Base-by-base conservation (phyloP, 2,113 vertebrate species). In the Hirundichthys speculiger region DNA sequence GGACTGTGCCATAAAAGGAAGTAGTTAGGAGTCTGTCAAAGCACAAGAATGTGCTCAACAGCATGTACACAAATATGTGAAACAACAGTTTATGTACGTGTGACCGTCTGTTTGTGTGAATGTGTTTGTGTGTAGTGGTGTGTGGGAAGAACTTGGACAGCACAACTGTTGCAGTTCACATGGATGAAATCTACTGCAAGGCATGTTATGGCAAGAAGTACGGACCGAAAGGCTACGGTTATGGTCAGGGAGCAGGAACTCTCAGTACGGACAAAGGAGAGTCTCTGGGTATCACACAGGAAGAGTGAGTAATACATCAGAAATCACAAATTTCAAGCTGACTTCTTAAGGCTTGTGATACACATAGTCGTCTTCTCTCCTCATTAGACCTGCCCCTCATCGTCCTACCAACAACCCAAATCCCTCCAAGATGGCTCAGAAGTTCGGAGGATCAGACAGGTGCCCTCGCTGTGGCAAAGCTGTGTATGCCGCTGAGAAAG, bases 161-260 rank as follows among this genome's bases (percentile, higher is more conserved):
- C 87, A 98, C 96, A 21, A 98, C 94, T 0, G 93, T 99, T 40
- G 93, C 97, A 0, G 94, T 96, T 81, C 96, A 96, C 0, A 92
- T 87, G 2, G 94, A 96, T n/a, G 96, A 99, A 87, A 90, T 99
- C 75, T 98, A 96, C 87, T 99, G 97, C 92, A 96, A 95, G 77
- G 89, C 95, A 38, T 99, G 97, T 89, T 98, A 98, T 0, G 93
- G 93, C 70, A 98, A 98, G 91, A 97, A 98, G 84, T 95, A 96
- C 0, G 97, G 96, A 4, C 96, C 97, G 47, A 99, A 98, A 89
- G 97, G 97, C 75, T 99, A 98, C 0, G 97, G 96, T 2, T 99
- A 93, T 0, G 97, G 97, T 4, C 93, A 91, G 62, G 97, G 97
- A 41, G 96, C 97, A 0, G 97, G 96, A 24, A 95, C 93, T 0